Base-by-base conservation (phyloP, 2,113 vertebrate species). In the Mormyrus iriodes region DNA sequence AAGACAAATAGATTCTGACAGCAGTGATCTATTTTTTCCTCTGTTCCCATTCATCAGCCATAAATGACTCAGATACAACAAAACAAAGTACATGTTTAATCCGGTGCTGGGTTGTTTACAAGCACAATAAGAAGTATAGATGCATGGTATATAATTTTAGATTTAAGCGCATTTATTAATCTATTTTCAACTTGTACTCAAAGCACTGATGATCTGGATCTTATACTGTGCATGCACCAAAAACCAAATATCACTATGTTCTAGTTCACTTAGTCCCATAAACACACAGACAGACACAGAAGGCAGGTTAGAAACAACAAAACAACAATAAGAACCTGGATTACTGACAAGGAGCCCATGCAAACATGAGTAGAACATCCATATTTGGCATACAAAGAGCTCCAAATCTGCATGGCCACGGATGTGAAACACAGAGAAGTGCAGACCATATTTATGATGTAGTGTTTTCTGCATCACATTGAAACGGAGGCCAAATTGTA, bases 1-100 rank as follows among this genome's bases (percentile, higher is more conserved):
- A 24, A 52, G 39, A 46, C 85, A 90, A 92, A 94, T 58, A 24
- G 84, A 85, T 90, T 89, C 52, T 89, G 92, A 92, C 92, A 92
- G 90, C 73, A 55, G 90, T 92, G 85, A 92, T 92, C 91, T 86
- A 86, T 52, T 86, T 86, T 92, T 85, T 90, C 17, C 85, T 91
- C 52, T 73, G 58, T 90, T 90, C 58, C 90, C 89, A 61, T 90
- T 92, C 87, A 89, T 90, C 89, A 88, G 65, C 86, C 84, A 88
- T 86, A 52, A 85, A 90, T 90, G 65, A 90, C 65, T 91, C 90
- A 55, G 2, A 69, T 58, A 61, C 52, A 51, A 85, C n/a, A 7
- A 86, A 85, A 91, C 9, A 58, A 39, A 85, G 52, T 85, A 90
- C 55, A 49, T 61, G 89, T 86, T 90, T 51, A 55, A 87, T 79